A percentile compares a stretch with the other conserved stretches of the same genome.
Conservation (phyloP, 2,797 vertebrate species). For the Eurystomus glaucurus region DNA sequence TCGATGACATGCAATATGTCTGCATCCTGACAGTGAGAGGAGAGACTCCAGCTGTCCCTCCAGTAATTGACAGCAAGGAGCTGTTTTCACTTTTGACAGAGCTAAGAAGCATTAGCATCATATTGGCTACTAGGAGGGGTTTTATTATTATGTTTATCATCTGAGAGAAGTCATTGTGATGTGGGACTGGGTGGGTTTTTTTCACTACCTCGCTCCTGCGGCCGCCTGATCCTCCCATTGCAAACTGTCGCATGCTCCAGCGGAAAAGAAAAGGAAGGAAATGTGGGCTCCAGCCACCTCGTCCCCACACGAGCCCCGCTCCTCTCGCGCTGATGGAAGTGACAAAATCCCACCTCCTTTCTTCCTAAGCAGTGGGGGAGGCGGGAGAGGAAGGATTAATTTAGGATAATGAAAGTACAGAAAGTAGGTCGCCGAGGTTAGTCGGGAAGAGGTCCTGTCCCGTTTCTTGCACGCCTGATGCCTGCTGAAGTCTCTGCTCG, state of each 20-base stretch:
- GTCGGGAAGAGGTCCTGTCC: background rate
- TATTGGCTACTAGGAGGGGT: slow-evolving; percentile 69
- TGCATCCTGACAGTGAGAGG: slow-evolving; percentile 87
- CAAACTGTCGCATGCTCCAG: background rate
- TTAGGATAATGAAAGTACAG: background rate
- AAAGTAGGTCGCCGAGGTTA: background rate
- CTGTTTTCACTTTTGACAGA: slow-evolving; percentile 81
- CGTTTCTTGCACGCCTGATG: rapidly evolving
- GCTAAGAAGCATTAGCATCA: slow-evolving; percentile 81
- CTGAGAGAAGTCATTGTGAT: slow-evolving; percentile 60
- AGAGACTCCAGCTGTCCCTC: slow-evolving; percentile 91
- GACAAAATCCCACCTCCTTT: slow-evolving; percentile 26
- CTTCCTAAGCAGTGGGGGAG: background rate
- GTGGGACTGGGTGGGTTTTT: slow-evolving; percentile 9
- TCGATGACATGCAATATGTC: slow-evolving; percentile 92
- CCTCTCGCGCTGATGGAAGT: background rate
- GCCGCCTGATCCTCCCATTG: background rate
- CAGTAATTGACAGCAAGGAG: slow-evolving; percentile 81
- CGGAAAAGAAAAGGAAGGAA: slow-evolving; percentile 46
- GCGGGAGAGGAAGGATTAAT: background rate
- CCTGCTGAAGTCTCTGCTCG: background rate
- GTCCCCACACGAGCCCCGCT: background rate
- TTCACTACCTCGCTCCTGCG: background rate
- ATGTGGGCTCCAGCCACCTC: background rate
- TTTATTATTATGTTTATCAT: slow-evolving; percentile 76